Conservation (phyloP, 2,113 vertebrate genomes). For the Colaptes auratus region DNA sequence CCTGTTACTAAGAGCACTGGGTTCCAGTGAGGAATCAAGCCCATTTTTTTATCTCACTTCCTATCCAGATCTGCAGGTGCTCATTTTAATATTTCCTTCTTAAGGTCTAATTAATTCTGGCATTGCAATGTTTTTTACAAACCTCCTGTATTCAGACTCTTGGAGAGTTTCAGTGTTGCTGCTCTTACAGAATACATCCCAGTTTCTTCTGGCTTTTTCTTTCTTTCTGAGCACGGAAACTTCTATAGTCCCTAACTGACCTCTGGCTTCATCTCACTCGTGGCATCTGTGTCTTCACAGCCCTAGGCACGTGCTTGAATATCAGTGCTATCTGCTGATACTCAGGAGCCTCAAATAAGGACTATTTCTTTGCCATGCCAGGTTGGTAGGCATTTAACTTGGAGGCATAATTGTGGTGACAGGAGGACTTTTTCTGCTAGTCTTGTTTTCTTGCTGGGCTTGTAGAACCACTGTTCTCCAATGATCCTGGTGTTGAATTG, state of each 20-base stretch:
- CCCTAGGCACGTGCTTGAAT: neutral
- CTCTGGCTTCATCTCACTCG: neutral
- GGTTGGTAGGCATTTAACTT: neutral
- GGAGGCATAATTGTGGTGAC: neutral
- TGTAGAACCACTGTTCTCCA: neutral
- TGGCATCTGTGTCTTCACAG: neutral
- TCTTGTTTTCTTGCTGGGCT: neutral
- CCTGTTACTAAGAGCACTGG: neutral
- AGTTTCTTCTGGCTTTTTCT: neutral
- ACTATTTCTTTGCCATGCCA: fast-evolving
- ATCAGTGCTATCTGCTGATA: neutral
- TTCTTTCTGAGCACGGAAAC: neutral
- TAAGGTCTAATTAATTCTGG: neutral
- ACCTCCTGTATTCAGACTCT: neutral
- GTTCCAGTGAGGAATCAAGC: neutral
- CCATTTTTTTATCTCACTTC: neutral
- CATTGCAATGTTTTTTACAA: neutral
- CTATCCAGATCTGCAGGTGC: neutral
- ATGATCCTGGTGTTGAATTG: neutral
- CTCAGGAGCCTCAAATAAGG: neutral
- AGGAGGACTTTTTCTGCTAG: neutral
- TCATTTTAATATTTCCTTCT: neutral
- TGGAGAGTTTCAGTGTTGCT: neutral
- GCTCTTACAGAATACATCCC: neutral
- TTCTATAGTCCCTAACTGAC: neutral